A percentile compares a stretch with the other conserved stretches of the same genome.
Conservation (phyloP, 2,113 vertebrate species). For the Microcebus ravelobensis region DNA sequence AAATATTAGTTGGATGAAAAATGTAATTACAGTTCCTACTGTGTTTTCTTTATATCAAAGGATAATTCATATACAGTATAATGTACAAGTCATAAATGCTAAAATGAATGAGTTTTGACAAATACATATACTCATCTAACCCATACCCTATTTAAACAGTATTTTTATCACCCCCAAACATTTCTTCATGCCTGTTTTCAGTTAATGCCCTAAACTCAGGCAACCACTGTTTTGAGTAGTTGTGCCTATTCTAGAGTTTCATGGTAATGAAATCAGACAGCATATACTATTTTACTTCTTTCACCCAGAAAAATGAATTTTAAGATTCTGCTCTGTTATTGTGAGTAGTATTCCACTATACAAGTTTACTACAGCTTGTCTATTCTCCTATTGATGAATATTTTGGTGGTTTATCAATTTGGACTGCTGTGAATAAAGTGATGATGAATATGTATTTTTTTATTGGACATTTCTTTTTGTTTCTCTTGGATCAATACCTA, state of each 20-base stretch:
- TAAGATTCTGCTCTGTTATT: background rate
- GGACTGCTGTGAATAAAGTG: background rate
- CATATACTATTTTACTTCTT: background rate
- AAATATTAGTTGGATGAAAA: background rate
- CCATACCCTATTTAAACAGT: background rate
- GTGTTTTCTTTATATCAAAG: background rate
- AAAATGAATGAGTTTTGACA: background rate
- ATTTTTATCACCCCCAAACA: background rate
- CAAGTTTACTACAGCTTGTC: background rate
- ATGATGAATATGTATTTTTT: background rate
- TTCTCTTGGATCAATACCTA: background rate
- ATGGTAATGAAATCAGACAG: background rate
- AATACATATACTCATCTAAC: background rate
- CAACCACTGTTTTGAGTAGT: background rate
- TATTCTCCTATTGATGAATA: background rate
- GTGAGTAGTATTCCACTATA: background rate
- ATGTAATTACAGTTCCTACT: background rate
- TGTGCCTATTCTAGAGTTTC: background rate
- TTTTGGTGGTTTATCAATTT: background rate
- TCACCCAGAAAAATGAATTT: constrained; percentile 9
- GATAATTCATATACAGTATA: background rate
- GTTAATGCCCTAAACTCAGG: background rate
- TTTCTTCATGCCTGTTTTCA: background rate
- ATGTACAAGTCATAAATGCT: background rate
- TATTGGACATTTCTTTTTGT: constrained; percentile 41